Evolutionary conservation across 2,113 vertebrate species (phyloP).

Genomic region (Brachyistius frenatus): DNA sequence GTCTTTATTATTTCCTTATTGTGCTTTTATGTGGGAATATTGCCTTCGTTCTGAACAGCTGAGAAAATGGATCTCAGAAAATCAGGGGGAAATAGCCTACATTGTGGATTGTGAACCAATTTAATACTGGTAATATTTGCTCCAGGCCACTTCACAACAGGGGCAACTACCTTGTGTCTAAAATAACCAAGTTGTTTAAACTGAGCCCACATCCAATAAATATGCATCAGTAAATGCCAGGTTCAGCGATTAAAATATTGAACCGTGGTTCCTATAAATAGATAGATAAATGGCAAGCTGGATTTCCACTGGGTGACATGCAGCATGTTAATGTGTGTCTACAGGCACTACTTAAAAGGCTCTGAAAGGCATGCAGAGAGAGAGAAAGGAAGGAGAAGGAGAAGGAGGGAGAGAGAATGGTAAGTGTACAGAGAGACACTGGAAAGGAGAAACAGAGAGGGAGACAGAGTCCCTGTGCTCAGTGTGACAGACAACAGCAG

Average conservation of each 20-base stretch:
- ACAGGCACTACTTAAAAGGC: conserved; percentile 78
- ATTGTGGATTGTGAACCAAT: conserved; percentile 43
- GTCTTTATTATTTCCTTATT: conserved; percentile 68
- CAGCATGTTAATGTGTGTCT: conserved; percentile 78
- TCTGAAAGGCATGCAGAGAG: conserved; percentile 76
- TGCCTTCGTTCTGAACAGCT: conserved; percentile 63
- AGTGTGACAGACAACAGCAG: conserved; percentile 73
- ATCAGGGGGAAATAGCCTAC: conserved; percentile 45
- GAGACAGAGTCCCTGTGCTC: conserved; percentile 61
- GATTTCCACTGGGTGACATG: conserved; percentile 78
- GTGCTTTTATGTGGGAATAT: conserved; percentile 80
- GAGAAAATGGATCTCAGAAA: conserved; percentile 53
- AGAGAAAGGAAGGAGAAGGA: conserved; percentile 5
- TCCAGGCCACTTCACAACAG: conserved; percentile 53
- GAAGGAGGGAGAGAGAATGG: conserved; percentile 1
- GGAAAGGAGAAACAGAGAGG: conserved; percentile 43
- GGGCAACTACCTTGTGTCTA: conserved; percentile 38
- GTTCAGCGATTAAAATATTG: conserved; percentile 61
- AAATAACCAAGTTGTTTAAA: conserved; percentile 50
- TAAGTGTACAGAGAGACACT: conserved; percentile 33
- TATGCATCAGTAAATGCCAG: conserved; percentile 73
- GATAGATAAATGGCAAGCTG: conserved; percentile 80
- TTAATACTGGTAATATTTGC: conserved; percentile 40
- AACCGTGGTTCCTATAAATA: conserved; percentile 74
- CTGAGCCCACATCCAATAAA: conserved; percentile 64